Evolutionary conservation across 2,888 invertebrate species (phyloP).

Genomic region (Eurytoma californica): DNA sequence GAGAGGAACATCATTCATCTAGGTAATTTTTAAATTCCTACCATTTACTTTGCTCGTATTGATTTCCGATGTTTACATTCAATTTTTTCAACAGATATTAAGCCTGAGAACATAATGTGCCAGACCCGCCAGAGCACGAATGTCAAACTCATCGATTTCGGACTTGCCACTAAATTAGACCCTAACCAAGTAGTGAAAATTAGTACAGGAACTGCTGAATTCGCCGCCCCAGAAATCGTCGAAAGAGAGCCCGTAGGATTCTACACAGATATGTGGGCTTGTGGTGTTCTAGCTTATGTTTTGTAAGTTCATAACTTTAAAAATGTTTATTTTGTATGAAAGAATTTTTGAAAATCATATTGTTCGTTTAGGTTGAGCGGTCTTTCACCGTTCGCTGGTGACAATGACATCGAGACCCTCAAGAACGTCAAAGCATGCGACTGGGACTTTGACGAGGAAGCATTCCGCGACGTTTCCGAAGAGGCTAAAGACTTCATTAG

Average conservation of each 20-base stretch:
- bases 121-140: slow-evolving; percentile 96
- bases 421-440: slow-evolving; percentile 99
- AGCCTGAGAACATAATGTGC: slow-evolving; percentile 99
- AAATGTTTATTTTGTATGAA: neutral
- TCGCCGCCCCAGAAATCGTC: slow-evolving; percentile 99
- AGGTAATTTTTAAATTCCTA: slow-evolving; percentile 73
- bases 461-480: slow-evolving; percentile 94
- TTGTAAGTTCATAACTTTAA: slow-evolving; percentile 82
- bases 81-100: slow-evolving; percentile 80
- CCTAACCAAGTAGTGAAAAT: slow-evolving; percentile 99
- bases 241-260: slow-evolving; percentile 99
- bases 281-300: slow-evolving; percentile 98
- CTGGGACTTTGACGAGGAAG: slow-evolving; percentile 99
- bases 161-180: slow-evolving; percentile 97
- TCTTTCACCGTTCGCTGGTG: slow-evolving; percentile 98
- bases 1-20: slow-evolving; percentile 99
- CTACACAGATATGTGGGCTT: slow-evolving; percentile 99
- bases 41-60: neutral
- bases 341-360: neutral
- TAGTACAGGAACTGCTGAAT: slow-evolving; percentile 99
- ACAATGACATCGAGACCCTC: slow-evolving; percentile 97
- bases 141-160: slow-evolving; percentile 99
- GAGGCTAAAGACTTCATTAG: slow-evolving; percentile 99
- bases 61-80: neutral
- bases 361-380: slow-evolving; percentile 87